Conservation (phyloP, 1,140 invertebrate genomes). For the Dolichoris vasculosae region DNA sequence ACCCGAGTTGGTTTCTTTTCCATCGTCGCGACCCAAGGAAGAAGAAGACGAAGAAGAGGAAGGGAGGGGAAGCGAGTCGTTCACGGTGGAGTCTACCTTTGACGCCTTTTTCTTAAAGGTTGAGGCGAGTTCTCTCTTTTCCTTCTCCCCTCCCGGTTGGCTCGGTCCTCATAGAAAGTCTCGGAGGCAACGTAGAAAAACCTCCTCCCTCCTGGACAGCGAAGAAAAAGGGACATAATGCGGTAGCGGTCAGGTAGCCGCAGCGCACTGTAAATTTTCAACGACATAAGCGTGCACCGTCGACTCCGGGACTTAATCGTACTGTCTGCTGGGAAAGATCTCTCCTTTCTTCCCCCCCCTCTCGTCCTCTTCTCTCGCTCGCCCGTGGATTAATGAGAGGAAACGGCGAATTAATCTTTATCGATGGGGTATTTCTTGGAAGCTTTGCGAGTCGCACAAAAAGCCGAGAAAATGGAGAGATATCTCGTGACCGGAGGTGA, state of each 20-base stretch:
- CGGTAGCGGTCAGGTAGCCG: constrained; percentile 22
- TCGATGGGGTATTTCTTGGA: constrained; percentile 9
- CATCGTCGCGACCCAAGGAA: constrained; percentile 11
- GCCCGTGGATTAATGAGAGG: constrained; percentile 27
- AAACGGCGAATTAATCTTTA: constrained; percentile 37
- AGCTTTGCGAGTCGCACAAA: neutral
- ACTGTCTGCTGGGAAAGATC: neutral
- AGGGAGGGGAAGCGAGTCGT: constrained; percentile 49
- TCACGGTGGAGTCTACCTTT: neutral
- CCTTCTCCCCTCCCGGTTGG: neutral
- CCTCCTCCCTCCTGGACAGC: neutral
- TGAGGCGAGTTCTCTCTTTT: neutral
- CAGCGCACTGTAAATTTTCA: constrained; percentile 37
- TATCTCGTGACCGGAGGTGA: neutral
- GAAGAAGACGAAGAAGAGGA: constrained; percentile 36
- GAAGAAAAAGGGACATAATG: constrained; percentile 39
- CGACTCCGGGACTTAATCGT: neutral
- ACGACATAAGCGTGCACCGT: neutral
- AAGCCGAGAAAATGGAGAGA: constrained; percentile 10
- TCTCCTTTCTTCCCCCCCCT: neutral
- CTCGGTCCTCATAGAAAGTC: neutral
- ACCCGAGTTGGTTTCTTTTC: constrained; percentile 52
- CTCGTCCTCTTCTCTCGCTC: neutral
- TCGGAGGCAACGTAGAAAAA: constrained; percentile 4
- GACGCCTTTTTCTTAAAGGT: constrained; percentile 39